Evolutionary conservation across 2,113 vertebrate species (phyloP).

Genomic region (Sinosuthora webbiana): DNA sequence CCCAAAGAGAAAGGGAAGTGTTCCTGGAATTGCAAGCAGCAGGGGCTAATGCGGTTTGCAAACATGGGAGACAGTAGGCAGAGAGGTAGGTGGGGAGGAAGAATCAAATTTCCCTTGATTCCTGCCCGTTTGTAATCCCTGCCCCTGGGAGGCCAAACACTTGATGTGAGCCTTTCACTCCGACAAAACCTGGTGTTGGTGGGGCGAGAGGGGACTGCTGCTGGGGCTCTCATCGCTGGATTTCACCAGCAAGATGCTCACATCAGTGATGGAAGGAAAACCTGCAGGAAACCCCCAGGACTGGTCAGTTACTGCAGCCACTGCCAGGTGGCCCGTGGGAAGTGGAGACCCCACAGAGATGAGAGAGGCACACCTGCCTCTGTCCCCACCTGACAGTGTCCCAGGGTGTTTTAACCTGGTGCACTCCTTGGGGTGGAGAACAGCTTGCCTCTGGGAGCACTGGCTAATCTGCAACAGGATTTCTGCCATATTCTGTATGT

Average conservation of each 20-base stretch:
- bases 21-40: conserved; percentile 18
- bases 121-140: conserved; percentile 9
- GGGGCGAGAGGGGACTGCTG: neutral
- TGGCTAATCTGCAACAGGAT: neutral
- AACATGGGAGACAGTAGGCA: conserved; percentile 1
- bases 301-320: neutral
- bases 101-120: conserved; percentile 34
- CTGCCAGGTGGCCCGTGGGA: neutral
- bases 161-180: neutral
- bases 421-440: neutral
- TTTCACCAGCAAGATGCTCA: neutral
- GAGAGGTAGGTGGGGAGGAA: conserved; percentile 16
- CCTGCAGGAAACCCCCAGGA: neutral
- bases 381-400: neutral
- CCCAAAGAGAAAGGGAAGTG: conserved; percentile 13
- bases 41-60: conserved; percentile 53
- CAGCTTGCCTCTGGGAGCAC: neutral
- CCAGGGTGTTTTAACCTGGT: neutral
- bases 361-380: too few species aligned
- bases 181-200: neutral
- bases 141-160: conserved; percentile 20
- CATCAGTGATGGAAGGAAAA: neutral
- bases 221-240: neutral
- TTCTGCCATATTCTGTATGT: neutral
- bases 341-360: neutral